Evolutionary conservation across 2,797 vertebrate species (phyloP), one percentile per base, ranked within the genome.

Genomic region (Kryptolebias ocellatus): DNA sequence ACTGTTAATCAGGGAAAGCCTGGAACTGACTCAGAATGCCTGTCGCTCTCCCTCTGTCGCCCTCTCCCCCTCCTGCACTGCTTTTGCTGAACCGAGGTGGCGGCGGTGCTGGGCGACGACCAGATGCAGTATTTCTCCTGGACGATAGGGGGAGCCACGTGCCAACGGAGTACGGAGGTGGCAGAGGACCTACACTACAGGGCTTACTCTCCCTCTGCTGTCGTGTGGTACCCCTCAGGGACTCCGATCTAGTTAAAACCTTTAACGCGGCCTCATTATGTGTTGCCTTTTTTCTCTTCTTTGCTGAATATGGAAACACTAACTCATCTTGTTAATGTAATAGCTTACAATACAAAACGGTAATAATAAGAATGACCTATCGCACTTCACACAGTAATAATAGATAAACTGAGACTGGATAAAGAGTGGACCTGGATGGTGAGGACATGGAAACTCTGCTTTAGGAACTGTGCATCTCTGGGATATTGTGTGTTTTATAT

Each of bases 41-140:
- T 85, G 79, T 72, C 39, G 79, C 81, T 83, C 83, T 71, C 84
- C 81, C 79, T 80, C 82, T 87, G 84, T 89, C 51, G 51, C 83
- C 78, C 70, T 76, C 74, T 72, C 81, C 70, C 74, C 75, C 72
- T 79, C 70, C 74, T 75, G 53, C 78, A 78, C 83, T 80, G 88
- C 86, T 88, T 88, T 80, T 67, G 64, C 79, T 85, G 50, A 80
- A 82, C 80, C 57, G 78, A 74, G 79, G 61, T 50, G 62, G 66
- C 57, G 62, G 66, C 57, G 76, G 82, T 51, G 31, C 4, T 39
- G 68, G 79, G 61, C 69, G 81, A 78, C 73, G 86, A 80, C 79
- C 81, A 76, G 84, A 92, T 91, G 90, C 91, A 92, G 92, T 93
- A 92, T 91, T 92, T 91, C 87, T 91, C 90, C 90, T 73, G 1